Evolutionary conservation across 2,888 invertebrate species (phyloP), one percentile per base, ranked within the genome.

Genomic region (Dusona sp.): DNA sequence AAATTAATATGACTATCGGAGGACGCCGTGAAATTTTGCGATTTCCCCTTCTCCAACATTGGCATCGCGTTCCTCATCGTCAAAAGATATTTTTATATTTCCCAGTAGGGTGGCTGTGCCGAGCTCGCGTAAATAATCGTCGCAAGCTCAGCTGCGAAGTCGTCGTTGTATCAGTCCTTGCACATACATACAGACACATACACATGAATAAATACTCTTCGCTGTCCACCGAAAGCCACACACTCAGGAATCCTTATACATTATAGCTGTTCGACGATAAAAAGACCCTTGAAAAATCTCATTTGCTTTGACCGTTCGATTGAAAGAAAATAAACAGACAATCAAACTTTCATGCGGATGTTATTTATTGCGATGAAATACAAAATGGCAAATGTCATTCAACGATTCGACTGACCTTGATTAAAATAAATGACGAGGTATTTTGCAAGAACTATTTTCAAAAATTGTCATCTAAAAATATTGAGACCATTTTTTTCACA

Each of bases 21-120:
- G 42, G 42, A 61, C 6, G 29, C 61, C 7, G 29, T 61, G 61
- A 61, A 29, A 29, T 61, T 16, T 61, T 61, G 16, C 16, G 16
- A 61, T 61, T 61, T 29, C 61, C 29, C 29, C 61, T 54, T 6
- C 29, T 61, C 61, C 61, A 61, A 61, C 61, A 61, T 61, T 29
- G 29, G 29, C 61, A 61, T 68, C 38, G 6, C 22, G 38, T 68
- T 65, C 45, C 78, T 51, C 78, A 70, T 77, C 75, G 73, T 54
- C 64, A 64, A 81, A 74, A 84, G 84, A 79, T 88, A 88, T 88
- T 88, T 88, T 88, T 88, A 88, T 88, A 88, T 84, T 88, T 88
- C 87, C 82, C 85, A 80, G 84, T 88, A 85, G 83, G 79, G 84
- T 80, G 73, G 75, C 86, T 65, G 79, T 57, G 61, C 29, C 42